Evolutionary conservation across 2,113 vertebrate species (phyloP), one percentile per base, ranked within the genome.

Genomic region (Zosterops pallidus): DNA sequence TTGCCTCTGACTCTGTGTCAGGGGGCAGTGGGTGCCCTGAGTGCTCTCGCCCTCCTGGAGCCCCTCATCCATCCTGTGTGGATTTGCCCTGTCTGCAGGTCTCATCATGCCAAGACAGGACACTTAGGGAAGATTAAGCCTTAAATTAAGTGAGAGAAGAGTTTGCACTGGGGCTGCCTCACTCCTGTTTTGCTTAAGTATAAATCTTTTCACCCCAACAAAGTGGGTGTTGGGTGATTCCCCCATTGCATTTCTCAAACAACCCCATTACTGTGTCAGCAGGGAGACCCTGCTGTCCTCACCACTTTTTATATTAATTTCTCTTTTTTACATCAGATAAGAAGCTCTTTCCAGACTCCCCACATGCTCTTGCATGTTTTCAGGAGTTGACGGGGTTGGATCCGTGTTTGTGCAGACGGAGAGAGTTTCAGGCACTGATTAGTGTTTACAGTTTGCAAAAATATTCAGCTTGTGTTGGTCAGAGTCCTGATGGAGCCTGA

Each of bases 1-100:
- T 25, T 4, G 3, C 20, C 44, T 41, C 14, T 0, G 6, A 5
- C 19, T 18, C 13, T 0, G 3, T 21, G 62, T 7, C 1, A 2
- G 22, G 53, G 24, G 21, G 24, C 17, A 2, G 1, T 4, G 80
- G 53, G 25, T 49, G 14, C 53, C 7, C 8, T 2, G 12, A 21
- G 41, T 14, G 31, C 70, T 33, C 1, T 25, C 2, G 0, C 55
- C 57, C 37, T 33, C 46, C 60, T 10, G 21, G 37, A 81, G 64
- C 60, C 31, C 46, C 65, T 57, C 7, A 1, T n/a, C 50, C 35
- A 0, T 44, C 25, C 86, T n/a, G 31, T 1, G 2, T 25, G 42
- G 14, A 0, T 63, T 49, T 16, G 2, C 44, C 29, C 78, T 56
- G 12, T 8, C 74, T 72, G 62, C 42, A 57, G 50, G 55, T 67